Evolutionary conservation across 2,113 vertebrate species (phyloP), one percentile per base, ranked within the genome.

Genomic region (Laticauda colubrina): DNA sequence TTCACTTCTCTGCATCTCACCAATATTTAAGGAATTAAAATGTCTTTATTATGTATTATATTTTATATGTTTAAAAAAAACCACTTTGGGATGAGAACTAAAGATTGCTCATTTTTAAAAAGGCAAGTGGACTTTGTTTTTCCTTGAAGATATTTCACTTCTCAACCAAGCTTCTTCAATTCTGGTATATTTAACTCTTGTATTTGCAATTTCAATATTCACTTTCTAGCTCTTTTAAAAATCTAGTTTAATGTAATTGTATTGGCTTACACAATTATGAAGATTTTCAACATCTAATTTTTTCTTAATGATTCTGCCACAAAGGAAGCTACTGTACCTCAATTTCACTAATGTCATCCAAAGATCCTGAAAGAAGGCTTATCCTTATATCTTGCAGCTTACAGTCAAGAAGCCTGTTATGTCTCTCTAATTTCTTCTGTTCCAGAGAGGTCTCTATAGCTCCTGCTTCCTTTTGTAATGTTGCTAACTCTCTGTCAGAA

Each of bases 381-480:
- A 99, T 93, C 53, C 97, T 98, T 81, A 99, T 95, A 94, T 97
- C 94, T 87, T 98, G 97, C 51, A 99, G 98, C 95, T 99, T 99
- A 95, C 98, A 99, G 86, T 96, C 97, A 51, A 99, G 97, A 90
- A 99, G 97, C 64, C 98, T 9, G 93, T 99, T 99, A 95, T 99
- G 99, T 94, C 97, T 96, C 88, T 97, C 97, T 75, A 99, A 90
- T 24, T 96, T 98, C 61, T 97, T 98, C 87, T 98, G 98, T 95
- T 99, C 99, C 96, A 99, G 91, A n/a, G 97, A 94, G 0, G 95
- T 96, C 95, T 99, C 99, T 23, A 97, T 45, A 12, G 94, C 94
- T 87, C 98, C 93, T 48, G 97, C 95, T 96, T 98, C 97, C 61
- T 97, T 98, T 95, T 99, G 99, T 55, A 98, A 91, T 92, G 98